Evolutionary conservation across 2,113 vertebrate genomes (phyloP), one percentile per base, ranked within the genome.

Genomic region (Dasyprocta punctata): DNA sequence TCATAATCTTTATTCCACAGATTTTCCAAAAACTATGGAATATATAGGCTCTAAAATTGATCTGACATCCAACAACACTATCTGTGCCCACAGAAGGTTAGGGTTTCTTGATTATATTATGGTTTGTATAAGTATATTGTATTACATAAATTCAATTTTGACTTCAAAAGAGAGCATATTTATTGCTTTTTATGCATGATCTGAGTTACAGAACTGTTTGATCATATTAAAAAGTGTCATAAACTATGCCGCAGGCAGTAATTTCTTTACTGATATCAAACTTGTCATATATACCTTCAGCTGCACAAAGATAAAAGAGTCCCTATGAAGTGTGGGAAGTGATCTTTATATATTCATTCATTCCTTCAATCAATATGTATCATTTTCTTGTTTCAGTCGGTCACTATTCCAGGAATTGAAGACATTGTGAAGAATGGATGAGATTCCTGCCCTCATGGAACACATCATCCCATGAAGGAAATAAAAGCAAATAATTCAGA

Each of bases 141-240:
- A 83, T 65, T 12, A 89, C 4, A 86, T 26, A 83, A 96, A 94
- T 93, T 94, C 44, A 84, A 56, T 93, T 93, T 88, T 83, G 16
- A 90, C 92, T 90, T 94, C 86, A 95, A 30, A 90, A 77, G 60
- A 73, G 75, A 95, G 41, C 20, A 41, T 26, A 86, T 93, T 89
- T 93, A 30, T 61, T 83, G 80, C 41, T 65, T 87, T 96, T 94
- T 54, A 84, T 58, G 54, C 78, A 28, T 65, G 94, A 93, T 77
- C 17, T 73, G 69, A 94, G 86, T 93, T 93, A 85, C 9, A 93
- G 77, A 96, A 89, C 54, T 38, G 9, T 60, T 78, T 60, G 41
- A 60, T 92, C 16, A 75, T 41, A 90, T 86, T 94, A 54, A 91
- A 93, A 92, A 86, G 38, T 91, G 11, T 75, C 56, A 80, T 44